These are phyloP conservation scores for Tethea ocularis DNA, from an alignment of 2,888 invertebrate genomes.

Conservation along the genomic window DNA sequence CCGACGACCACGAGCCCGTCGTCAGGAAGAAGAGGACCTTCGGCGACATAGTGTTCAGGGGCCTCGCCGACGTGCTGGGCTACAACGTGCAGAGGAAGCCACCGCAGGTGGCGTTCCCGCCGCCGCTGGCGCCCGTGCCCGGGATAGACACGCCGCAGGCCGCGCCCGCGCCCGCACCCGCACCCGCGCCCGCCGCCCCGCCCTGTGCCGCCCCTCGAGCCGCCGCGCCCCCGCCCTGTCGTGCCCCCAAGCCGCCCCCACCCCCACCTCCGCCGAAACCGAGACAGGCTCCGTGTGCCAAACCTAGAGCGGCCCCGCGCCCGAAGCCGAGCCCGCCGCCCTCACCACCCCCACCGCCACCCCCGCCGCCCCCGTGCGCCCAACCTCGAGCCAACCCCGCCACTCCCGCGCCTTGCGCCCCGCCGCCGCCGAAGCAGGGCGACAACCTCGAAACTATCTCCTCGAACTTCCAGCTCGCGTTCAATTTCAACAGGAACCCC, in stretches of 20 bases:
- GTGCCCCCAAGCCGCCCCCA: constrained; percentile 33
- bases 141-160: constrained; percentile 69
- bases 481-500: constrained; percentile 69
- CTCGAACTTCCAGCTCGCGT: constrained; percentile 70
- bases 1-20: constrained; percentile 64
- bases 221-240: constrained; percentile 61
- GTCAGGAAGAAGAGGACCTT: constrained; percentile 79
- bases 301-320: constrained; percentile 59
- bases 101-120: constrained; percentile 65
- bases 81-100: constrained; percentile 71
- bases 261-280: constrained; percentile 48
- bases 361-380: constrained; percentile 61
- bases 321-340: constrained; percentile 52
- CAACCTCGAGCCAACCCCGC: constrained; percentile 67
- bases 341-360: constrained; percentile 54
- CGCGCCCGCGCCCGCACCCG: constrained; percentile 43
- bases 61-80: constrained; percentile 78
- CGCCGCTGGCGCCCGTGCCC: constrained; percentile 72
- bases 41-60: constrained; percentile 78
- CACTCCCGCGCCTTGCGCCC: constrained; percentile 62
- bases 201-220: constrained; percentile 45
- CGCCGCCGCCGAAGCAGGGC: constrained; percentile 51
- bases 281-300: constrained; percentile 61
- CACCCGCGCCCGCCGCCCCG: constrained; percentile 37
- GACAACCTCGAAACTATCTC: constrained; percentile 65